Base-by-base conservation (phyloP, 2,888 invertebrate species). In the Drosophila antonietae region DNA sequence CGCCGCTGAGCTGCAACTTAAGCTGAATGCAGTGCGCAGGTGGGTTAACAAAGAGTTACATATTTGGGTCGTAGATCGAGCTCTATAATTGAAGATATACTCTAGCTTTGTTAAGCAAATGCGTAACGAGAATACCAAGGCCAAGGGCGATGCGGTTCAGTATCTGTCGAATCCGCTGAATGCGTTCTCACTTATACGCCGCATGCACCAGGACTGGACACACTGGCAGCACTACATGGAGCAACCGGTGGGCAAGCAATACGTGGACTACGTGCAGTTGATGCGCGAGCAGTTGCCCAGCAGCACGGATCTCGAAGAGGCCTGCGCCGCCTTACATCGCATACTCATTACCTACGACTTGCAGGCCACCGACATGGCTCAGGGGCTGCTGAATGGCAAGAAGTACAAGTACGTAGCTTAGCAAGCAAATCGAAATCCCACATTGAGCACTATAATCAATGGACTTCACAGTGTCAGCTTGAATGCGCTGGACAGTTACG, bases 271-370 rank as follows among this genome's bases (percentile, higher is more conserved):
- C 2, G 12, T 90, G 3, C 71, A 78, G 1, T 57, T 61, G 14
- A 58, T 73, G 0, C 76, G 80, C 10, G 10, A 57, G 0, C 53
- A 80, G 5, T 62, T 90, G 92, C 98, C 98, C 0, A 96, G 95
- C 0, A 94, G 96, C 68, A 98, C 98, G 90, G 99, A 99, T 93
- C 93, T 99, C 69, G 95, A 96, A 74, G 99, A 99, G 0, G 98
- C 98, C 12, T 98, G 98, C 3, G 96, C 96, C 46, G 99, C 98
- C 5, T 94, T 99, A 52, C 96, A 97, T 73, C 94, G 99, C 49
- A 94, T 99, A 6, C 98, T 99, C 91, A 96, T 96, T 80, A 98
- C 98, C 0, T 99, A 99, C 92, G 95, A 96, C 76, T 93, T 99
- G 41, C 96, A 97, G 60, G 96, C 97, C 0, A 94, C 95, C 0